These are phyloP conservation scores for Anser cygnoides DNA, from an alignment of 2,113 vertebrate genomes.

Conservation along the genomic window DNA sequence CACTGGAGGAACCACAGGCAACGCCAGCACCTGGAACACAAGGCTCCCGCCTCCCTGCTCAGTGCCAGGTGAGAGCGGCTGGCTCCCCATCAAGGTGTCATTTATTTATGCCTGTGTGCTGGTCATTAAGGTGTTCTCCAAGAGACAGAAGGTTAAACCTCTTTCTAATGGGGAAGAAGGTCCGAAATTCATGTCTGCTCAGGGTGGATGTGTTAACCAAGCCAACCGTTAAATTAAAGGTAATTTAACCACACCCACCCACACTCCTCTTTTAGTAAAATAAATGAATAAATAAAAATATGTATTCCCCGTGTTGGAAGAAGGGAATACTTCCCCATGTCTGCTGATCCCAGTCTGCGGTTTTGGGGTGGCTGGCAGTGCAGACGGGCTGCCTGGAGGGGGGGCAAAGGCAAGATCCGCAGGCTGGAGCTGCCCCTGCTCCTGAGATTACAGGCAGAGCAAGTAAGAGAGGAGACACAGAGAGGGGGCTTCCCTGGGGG, in stretches of 20 bases:
- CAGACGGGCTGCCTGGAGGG: neutral
- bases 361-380: neutral
- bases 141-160: neutral
- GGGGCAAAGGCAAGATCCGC: neutral
- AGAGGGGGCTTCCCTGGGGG: neutral
- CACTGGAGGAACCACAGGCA: neutral
- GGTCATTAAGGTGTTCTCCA: neutral
- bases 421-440: neutral
- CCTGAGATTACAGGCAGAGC: neutral
- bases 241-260: neutral
- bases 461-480: neutral
- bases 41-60: neutral
- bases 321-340: too few species aligned
- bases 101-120: neutral
- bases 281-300: neutral
- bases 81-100: neutral
- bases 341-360: neutral
- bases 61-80: neutral
- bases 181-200: neutral
- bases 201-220: neutral
- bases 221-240: neutral
- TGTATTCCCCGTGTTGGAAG: accelerated
- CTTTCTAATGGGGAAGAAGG: neutral
- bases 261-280: neutral
- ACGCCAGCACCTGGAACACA: neutral